Evolutionary conservation across 2,797 vertebrate species (phyloP), one percentile per base, ranked within the genome.

Genomic region (Halcyon leucocephala): DNA sequence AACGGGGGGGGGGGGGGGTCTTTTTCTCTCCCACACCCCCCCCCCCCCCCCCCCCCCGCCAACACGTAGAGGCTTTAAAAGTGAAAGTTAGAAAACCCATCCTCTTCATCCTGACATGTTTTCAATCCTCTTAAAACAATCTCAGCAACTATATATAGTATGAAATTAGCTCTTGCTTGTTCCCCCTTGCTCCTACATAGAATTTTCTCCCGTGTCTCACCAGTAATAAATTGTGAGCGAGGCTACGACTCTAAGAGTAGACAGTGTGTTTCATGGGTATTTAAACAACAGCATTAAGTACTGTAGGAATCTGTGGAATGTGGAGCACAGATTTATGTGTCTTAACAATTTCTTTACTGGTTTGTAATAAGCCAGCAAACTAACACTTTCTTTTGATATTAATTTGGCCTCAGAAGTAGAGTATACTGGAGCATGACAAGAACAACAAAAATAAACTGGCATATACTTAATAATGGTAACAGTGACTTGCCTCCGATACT

Each of bases 291-390:
- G 97, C 94, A 94, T 97, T 98, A 98, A 98, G 97, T 97, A 97
- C 98, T 96, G 95, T 95, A 97, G 97, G 98, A 98, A 98, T 98
- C 97, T 95, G 88, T 94, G 98, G 98, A 99, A 99, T 98, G 98
- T 93, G 93, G 95, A 82, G 95, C 80, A 93, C 93, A 97, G 97
- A 98, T 98, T 98, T 97, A 97, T 96, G 97, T 94, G 96, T 97
- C 96, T 98, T 97, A 98, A 97, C 97, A 96, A 96, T 97, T 97
- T 97, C 97, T 97, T 96, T 97, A 97, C 97, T 95, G 97, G 97
- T 97, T 95, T 94, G 95, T 84, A 97, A 97, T 92, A 97, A 97
- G 96, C 96, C 90, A 46, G 93, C 92, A 73, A 97, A 90, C 89
- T 74, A 97, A 83, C 90, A 57, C 96, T 97, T 97, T 97, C 74